Conservation (phyloP, 2,797 vertebrate genomes). For the Melanitta fusca region DNA sequence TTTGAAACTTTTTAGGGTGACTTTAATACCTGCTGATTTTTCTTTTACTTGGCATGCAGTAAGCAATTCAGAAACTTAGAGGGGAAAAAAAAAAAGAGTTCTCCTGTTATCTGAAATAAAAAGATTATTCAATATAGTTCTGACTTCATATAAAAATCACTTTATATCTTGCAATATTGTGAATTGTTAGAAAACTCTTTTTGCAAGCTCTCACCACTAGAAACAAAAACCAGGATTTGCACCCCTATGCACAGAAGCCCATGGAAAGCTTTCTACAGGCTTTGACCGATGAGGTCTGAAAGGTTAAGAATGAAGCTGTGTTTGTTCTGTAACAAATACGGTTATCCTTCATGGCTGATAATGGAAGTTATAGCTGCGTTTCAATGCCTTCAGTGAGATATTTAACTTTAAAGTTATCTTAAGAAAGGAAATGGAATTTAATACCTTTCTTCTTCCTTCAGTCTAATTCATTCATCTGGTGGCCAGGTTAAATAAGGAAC, state of each 20-base stretch:
- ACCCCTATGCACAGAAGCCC: not conserved
- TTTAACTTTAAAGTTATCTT: not conserved
- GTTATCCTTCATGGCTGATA: not conserved
- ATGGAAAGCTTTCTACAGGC: not conserved
- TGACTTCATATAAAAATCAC: not conserved
- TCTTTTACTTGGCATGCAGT: not conserved
- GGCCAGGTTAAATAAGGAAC: slow-evolving; percentile 25
- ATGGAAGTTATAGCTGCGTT: slow-evolving; percentile 30
- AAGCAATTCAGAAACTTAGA: not conserved
- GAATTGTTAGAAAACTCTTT: not conserved
- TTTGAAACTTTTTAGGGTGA: not conserved
- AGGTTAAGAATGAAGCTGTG: not conserved
- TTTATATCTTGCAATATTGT: not conserved
- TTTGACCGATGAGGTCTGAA: not conserved
- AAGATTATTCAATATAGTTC: not conserved
- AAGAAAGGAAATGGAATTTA: slow-evolving; percentile 33
- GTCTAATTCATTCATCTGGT: not conserved
- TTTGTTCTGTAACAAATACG: slow-evolving; percentile 36
- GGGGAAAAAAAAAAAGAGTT: not conserved
- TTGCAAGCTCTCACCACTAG: not conserved
- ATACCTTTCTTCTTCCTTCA: not conserved
- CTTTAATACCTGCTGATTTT: not conserved
- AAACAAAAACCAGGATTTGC: not conserved
- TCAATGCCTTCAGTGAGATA: not conserved
- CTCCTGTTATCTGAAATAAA: not conserved